Conservation (phyloP, 2,888 invertebrate species). For the Dicyrtoma fusca region DNA sequence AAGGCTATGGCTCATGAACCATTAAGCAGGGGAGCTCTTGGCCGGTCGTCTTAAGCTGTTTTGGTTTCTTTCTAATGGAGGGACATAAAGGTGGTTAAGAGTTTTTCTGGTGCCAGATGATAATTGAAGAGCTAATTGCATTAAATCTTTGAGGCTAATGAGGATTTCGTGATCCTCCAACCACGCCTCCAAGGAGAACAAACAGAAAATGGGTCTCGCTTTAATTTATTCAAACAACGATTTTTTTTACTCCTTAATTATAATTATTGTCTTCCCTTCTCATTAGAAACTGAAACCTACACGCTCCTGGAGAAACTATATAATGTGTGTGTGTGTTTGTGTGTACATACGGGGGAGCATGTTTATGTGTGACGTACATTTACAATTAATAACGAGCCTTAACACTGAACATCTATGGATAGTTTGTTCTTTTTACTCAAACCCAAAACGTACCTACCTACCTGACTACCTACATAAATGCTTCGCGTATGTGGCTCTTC, state of each 20-base stretch:
- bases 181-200: conserved; percentile 43
- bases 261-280: conserved; percentile 44
- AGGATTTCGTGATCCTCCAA: conserved; percentile 51
- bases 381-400: no score
- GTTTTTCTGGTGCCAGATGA: conserved; percentile 40
- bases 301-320: conserved; percentile 32
- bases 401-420: no score
- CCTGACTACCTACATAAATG: no score
- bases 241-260: conserved; percentile 41
- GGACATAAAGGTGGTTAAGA: conserved; percentile 35
- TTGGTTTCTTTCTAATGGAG: conserved; percentile 29
- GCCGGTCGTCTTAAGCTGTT: conserved; percentile 1
- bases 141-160: conserved; percentile 56
- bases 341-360: neutral
- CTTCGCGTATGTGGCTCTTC: no score
- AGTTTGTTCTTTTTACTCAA: no score
- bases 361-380: neutral
- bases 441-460: no score
- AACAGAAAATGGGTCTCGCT: conserved; percentile 38
- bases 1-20: neutral
- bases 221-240: conserved; percentile 41
- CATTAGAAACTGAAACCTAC: conserved; percentile 39
- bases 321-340: neutral
- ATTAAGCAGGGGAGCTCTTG: neutral
- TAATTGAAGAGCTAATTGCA: conserved; percentile 56